Conservation (phyloP, 2,888 invertebrate species). For the Aporophyla nigra region DNA sequence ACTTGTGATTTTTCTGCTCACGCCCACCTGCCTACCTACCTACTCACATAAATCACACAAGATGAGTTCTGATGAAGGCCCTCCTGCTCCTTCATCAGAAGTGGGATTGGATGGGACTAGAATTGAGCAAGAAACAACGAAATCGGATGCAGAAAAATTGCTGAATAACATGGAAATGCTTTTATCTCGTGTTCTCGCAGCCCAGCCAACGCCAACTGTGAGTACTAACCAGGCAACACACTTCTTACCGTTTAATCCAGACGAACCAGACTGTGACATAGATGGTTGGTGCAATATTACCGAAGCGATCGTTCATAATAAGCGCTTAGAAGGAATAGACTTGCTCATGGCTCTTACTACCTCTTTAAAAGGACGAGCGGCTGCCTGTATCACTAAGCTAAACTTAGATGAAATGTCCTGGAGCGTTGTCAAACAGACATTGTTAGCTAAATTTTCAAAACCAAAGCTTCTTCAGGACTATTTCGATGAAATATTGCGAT, state of each 20-base stretch:
- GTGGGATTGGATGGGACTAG: no score
- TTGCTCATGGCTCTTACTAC: slow-evolving; percentile 60
- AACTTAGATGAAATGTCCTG: slow-evolving; percentile 4
- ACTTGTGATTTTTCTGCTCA: slow-evolving; percentile 4
- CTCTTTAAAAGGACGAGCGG: slow-evolving; percentile 63
- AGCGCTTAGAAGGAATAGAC: no score
- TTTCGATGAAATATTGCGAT: slow-evolving; percentile 59
- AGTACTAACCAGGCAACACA: no score
- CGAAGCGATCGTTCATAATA: no score
- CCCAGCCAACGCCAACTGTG: no score
- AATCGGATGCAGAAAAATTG: no score
- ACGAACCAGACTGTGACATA: no score
- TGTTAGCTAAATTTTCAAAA: background rate
- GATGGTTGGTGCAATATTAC: no score
- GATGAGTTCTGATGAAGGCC: slow-evolving; percentile 8
- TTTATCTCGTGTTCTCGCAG: no score
- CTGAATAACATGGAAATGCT: no score
- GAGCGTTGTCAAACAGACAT: background rate
- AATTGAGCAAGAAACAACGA: no score
- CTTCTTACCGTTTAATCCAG: no score
- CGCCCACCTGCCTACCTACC: background rate
- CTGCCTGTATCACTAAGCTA: slow-evolving; percentile 15
- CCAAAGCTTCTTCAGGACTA: slow-evolving; percentile 56
- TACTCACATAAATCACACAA: background rate
- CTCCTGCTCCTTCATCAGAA: background rate